phyloP scores from a whole-genome alignment of 2,888 invertebrate genomes.

The Coenonympha arcania region DNA sequence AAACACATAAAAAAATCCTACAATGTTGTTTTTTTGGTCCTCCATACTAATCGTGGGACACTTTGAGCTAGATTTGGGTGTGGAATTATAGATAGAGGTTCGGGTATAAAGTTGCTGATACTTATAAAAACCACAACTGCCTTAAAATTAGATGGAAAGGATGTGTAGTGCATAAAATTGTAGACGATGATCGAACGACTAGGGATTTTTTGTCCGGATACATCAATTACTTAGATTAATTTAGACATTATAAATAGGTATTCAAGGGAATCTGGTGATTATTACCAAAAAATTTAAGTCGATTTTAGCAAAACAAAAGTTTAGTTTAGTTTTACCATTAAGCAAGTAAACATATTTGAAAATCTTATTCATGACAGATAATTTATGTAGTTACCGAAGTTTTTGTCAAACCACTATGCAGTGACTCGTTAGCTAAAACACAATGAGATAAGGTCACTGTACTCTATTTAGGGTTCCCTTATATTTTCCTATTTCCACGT shows the following conservation, averaged over 20 bases:
- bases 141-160: conserved; percentile 4
- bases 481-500: conserved; percentile 59
- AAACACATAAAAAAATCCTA: not conserved
- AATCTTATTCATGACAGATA: too few relatives aligned
- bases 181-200: conserved; percentile 8
- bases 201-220: conserved; percentile 10
- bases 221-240: conserved; percentile 8
- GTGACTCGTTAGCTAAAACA: conserved; percentile 26
- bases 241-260: not conserved
- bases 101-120: not conserved
- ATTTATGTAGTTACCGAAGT: not conserved
- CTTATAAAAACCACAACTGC: conserved; percentile 5
- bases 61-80: not conserved
- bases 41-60: not conserved
- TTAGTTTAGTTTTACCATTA: not conserved
- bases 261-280: conserved; percentile 4
- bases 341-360: too few relatives aligned
- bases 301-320: too few relatives aligned
- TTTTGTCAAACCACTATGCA: conserved; percentile 4
- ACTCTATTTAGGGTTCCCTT: conserved; percentile 48
- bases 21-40: not conserved
- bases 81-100: not conserved
- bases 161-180: conserved; percentile 14
- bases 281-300: not conserved
- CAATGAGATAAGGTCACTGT: conserved; percentile 50